These are phyloP conservation scores for Chlamydotis undulata DNA, from an alignment of 2,113 vertebrate species.

Conservation along the genomic window DNA sequence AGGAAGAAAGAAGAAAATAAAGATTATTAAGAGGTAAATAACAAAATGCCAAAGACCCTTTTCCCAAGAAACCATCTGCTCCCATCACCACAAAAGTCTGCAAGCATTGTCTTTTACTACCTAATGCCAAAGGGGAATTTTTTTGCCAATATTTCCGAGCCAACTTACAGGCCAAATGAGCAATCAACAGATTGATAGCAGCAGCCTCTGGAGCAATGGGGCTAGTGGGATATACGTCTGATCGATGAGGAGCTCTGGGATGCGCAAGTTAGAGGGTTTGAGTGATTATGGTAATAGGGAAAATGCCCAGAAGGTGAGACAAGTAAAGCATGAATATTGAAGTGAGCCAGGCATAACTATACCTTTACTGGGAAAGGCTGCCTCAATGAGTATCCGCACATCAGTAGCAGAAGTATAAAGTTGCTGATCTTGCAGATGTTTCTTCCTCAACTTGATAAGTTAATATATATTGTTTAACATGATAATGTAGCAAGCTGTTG, in stretches of 20 bases:
- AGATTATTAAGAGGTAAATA: neutral
- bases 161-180: neutral
- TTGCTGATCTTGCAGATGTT: constrained; percentile 65
- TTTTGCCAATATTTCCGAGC: neutral
- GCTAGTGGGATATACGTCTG: neutral
- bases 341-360: neutral
- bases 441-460: constrained; percentile 56
- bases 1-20: neutral
- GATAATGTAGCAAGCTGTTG: constrained; percentile 71
- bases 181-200: neutral
- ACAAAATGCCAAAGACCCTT: neutral
- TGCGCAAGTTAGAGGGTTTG: neutral
- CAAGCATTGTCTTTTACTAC: neutral
- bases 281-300: neutral
- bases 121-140: neutral
- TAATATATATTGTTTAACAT: constrained; percentile 63
- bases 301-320: neutral
- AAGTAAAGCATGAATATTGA: neutral
- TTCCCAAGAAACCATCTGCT: neutral
- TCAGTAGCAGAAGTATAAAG: neutral
- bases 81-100: neutral
- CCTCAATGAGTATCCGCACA: neutral
- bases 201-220: neutral
- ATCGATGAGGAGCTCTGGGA: neutral
- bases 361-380: neutral